Conservation (phyloP, 2,113 vertebrate species). For the Ictalurus punctatus region DNA sequence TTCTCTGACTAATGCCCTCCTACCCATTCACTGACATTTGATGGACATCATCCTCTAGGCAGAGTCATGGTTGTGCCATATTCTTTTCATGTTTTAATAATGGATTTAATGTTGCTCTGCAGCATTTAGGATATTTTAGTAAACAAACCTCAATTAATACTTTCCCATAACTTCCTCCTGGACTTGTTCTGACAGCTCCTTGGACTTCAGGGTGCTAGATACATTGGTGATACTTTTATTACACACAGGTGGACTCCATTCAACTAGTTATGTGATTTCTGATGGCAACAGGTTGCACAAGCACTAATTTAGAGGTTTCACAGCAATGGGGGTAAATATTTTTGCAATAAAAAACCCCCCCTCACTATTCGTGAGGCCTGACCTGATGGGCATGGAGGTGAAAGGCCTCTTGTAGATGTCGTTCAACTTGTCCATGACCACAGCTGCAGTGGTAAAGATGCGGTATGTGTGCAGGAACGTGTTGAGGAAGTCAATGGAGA, state of each 20-base stretch:
- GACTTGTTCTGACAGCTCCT: background rate
- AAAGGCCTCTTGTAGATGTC: slow-evolving; percentile 93
- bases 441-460: slow-evolving; percentile 87
- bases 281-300: background rate
- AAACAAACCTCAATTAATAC: background rate
- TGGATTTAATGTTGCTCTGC: background rate
- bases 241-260: background rate
- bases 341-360: background rate
- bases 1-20: background rate
- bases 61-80: background rate
- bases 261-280: background rate
- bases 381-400: slow-evolving; percentile 93
- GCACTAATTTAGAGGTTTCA: background rate
- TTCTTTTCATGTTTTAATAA: background rate
- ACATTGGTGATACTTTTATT: background rate
- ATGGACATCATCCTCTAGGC: background rate
- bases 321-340: background rate
- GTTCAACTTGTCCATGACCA: slow-evolving; percentile 89
- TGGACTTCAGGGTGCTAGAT: background rate
- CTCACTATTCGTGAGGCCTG: background rate
- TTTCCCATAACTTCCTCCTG: background rate
- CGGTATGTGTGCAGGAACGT: slow-evolving; percentile 97
- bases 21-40: background rate
- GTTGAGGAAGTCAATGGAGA: slow-evolving; percentile 98
- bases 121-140: background rate